phyloP scores from a whole-genome alignment of 2,888 invertebrate genomes.

The Heliconius ethilla region DNA sequence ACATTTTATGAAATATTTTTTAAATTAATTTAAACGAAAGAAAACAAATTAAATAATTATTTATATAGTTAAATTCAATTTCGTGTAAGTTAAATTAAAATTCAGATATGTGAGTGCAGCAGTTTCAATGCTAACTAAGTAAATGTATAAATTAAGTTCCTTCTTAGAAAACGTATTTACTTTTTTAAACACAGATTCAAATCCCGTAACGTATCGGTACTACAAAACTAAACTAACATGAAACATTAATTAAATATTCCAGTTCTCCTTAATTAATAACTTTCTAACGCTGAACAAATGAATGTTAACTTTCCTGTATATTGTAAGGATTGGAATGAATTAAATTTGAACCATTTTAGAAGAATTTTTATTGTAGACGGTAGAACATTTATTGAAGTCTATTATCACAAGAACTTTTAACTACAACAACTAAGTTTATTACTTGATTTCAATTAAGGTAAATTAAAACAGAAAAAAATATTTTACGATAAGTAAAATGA shows the following conservation, averaged over 20 bases:
- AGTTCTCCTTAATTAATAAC: slow-evolving; percentile 3
- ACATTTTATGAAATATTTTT: too few species aligned
- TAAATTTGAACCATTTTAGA: not conserved
- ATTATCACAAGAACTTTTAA: not conserved
- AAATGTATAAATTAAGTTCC: not conserved
- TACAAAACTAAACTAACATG: not conserved
- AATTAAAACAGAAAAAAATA: too few species aligned
- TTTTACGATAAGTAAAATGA: not conserved
- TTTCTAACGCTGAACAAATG: slow-evolving; percentile 1
- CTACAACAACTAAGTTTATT: not conserved
- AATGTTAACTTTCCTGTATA: slow-evolving; percentile 2
- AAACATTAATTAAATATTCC: slow-evolving; percentile 1
- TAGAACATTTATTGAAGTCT: not conserved
- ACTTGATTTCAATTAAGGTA: too few species aligned
- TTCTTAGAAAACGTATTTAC: too few species aligned
- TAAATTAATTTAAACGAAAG: not conserved
- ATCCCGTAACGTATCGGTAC: not conserved
- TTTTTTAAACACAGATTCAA: too few species aligned
- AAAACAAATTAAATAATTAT: not conserved
- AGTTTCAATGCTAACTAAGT: not conserved
- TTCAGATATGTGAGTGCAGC: not conserved
- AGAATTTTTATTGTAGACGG: not conserved
- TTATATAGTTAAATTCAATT: too few species aligned
- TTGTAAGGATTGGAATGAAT: slow-evolving; percentile 3
- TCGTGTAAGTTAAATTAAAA: not conserved